A percentile compares a stretch with the other conserved stretches of the same genome.
Evolutionary conservation across 1,140 invertebrate species (phyloP).

Genomic region (Theocolax elegans): DNA sequence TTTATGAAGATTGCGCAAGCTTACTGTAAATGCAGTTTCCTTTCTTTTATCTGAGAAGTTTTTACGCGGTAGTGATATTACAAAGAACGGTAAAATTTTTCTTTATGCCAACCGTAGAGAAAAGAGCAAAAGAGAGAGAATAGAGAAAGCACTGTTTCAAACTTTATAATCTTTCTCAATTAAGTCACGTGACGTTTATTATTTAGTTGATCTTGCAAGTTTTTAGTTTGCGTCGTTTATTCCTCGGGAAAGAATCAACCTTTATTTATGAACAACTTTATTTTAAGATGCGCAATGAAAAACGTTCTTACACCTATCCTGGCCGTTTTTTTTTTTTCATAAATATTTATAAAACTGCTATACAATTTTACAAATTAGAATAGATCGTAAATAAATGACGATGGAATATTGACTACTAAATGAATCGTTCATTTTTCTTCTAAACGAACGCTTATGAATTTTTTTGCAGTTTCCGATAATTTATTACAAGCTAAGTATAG

Average conservation of each 20-base stretch:
- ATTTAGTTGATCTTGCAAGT: constrained; percentile 7
- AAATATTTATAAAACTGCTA: no score
- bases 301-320: no score
- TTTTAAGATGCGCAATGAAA: no score
- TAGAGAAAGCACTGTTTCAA: background rate
- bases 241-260: background rate
- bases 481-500: no score
- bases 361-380: no score
- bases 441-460: no score
- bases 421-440: no score
- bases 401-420: no score
- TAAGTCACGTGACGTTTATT: constrained; percentile 26
- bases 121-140: background rate
- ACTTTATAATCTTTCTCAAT: constrained; percentile 31
- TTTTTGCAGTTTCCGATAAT: no score
- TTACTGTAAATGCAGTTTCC: constrained; percentile 17
- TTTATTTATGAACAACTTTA: no score
- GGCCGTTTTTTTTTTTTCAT: no score
- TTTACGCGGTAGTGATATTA: constrained; percentile 23
- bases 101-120: background rate
- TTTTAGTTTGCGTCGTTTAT: constrained; percentile 11
- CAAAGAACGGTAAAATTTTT: constrained; percentile 20
- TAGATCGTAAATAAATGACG: no score
- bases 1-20: constrained; percentile 12
- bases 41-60: constrained; percentile 35